A percentile compares a stretch with the other conserved stretches of the same genome.
These are phyloP conservation scores for Nematostella vectensis DNA, from an alignment of 92 coral and sea anemone species.

Conservation along the genomic window DNA sequence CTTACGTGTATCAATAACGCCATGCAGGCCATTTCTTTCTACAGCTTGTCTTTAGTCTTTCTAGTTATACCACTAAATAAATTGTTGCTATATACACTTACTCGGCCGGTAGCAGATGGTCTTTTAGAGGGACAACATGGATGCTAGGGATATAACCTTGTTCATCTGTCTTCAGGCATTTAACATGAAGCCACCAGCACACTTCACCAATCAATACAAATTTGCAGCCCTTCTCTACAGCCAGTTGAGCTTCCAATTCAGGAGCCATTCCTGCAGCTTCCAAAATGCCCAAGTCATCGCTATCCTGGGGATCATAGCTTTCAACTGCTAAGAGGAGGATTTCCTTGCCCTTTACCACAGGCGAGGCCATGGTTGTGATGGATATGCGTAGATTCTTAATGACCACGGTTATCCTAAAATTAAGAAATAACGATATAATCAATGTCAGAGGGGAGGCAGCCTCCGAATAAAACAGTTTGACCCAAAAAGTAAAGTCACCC, in stretches of 20 bases:
- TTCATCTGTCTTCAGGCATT: slow-evolving; percentile 23
- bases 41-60: no score
- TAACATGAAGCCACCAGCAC: slow-evolving; percentile 90
- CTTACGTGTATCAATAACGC: no score
- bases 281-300: slow-evolving; percentile 30
- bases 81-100: no score
- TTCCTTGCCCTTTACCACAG: slow-evolving; percentile 10
- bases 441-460: no score
- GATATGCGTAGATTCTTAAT: neutral
- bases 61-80: no score
- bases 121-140: slow-evolving; percentile 62
- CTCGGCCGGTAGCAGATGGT: no score
- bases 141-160: slow-evolving; percentile 83
- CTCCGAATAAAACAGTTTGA: no score
- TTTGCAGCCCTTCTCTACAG: slow-evolving; percentile 49
- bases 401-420: neutral
- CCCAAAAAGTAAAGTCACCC: no score
- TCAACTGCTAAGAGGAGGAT: slow-evolving; percentile 63
- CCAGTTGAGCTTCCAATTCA: slow-evolving; percentile 56
- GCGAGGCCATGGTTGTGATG: neutral
- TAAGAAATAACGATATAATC: no score
- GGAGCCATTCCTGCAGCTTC: slow-evolving; percentile 60
- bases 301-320: slow-evolving; percentile 49
- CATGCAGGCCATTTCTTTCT: no score
- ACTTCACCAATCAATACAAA: slow-evolving; percentile 67